phyloP scores from a whole-genome alignment of 2,888 invertebrate genomes.

The Idaea aversata region DNA sequence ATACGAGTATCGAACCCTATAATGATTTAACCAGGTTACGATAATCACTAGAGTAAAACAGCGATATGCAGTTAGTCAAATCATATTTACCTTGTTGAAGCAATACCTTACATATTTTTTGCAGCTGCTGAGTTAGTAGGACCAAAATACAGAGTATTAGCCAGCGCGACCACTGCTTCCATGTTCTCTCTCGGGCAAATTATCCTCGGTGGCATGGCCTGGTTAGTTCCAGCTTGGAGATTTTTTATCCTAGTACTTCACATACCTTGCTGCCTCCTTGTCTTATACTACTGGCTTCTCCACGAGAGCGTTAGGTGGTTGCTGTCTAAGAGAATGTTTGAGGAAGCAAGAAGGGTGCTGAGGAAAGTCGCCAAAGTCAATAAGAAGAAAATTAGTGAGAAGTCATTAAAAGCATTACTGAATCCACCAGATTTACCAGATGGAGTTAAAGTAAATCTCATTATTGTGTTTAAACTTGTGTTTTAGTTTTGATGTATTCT shows the following conservation, averaged over 20 bases:
- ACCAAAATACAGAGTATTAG: slow-evolving; percentile 85
- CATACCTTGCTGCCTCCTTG: slow-evolving; percentile 83
- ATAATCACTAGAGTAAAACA: not conserved
- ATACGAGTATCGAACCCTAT: too few relatives aligned
- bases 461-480: not conserved
- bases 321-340: slow-evolving; percentile 82
- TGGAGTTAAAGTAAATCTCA: slow-evolving; percentile 1
- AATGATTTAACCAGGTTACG: not conserved
- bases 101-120: slow-evolving; percentile 12
- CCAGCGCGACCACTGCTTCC: slow-evolving; percentile 83
- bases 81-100: not conserved
- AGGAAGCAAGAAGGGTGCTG: slow-evolving; percentile 81
- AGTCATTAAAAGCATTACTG: slow-evolving; percentile 64
- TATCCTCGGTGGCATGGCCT: slow-evolving; percentile 83
- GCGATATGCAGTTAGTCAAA: too few relatives aligned
- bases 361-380: slow-evolving; percentile 83
- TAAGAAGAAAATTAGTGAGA: slow-evolving; percentile 76
- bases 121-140: slow-evolving; percentile 88
- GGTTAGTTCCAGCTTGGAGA: slow-evolving; percentile 85
- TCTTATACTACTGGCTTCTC: slow-evolving; percentile 83
- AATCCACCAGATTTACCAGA: slow-evolving; percentile 52
- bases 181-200: slow-evolving; percentile 88
- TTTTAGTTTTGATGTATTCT: not conserved
- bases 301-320: slow-evolving; percentile 88
- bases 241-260: slow-evolving; percentile 83